Evolutionary conservation across 2,797 vertebrate genomes (phyloP).

Genomic region (Myotis vivesi): DNA sequence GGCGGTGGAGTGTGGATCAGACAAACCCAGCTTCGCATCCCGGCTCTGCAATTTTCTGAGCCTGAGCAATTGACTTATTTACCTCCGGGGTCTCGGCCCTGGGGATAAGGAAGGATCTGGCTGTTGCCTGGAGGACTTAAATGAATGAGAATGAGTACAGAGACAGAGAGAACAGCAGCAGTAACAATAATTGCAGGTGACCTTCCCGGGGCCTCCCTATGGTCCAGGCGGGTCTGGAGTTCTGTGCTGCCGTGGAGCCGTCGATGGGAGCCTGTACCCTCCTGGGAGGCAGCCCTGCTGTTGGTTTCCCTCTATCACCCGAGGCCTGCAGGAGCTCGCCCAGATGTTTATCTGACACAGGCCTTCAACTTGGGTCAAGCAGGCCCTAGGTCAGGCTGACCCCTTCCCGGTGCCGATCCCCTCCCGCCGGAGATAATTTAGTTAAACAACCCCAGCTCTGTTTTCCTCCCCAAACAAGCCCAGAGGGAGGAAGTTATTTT

Average conservation of each 20-base stretch:
- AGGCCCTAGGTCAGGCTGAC: not conserved
- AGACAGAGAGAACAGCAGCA: not conserved
- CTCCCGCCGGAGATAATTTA: not conserved
- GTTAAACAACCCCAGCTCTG: not conserved
- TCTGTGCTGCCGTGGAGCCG: rapidly evolving
- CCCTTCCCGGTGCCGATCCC: rapidly evolving
- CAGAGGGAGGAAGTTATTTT: not conserved
- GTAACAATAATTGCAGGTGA: not conserved
- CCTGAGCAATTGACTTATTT: not conserved
- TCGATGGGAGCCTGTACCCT: not conserved
- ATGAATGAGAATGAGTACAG: not conserved
- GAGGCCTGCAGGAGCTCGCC: not conserved
- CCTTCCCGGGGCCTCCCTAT: rapidly evolving
- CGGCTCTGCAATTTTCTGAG: not conserved
- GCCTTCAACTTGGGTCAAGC: not conserved
- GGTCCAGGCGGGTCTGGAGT: not conserved
- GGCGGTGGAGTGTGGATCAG: not conserved
- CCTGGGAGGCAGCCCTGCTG: not conserved
- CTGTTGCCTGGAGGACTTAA: not conserved
- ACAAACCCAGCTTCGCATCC: not conserved
- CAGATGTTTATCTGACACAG: not conserved
- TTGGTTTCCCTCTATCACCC: not conserved
- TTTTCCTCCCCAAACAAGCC: not conserved
- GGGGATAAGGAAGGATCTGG: not conserved
- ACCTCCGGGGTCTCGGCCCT: not conserved